Percentiles rank a stretch among this genome's conserved stretches.
Conservation (phyloP, 1,140 invertebrate genomes). For the Drosophila cardini region DNA sequence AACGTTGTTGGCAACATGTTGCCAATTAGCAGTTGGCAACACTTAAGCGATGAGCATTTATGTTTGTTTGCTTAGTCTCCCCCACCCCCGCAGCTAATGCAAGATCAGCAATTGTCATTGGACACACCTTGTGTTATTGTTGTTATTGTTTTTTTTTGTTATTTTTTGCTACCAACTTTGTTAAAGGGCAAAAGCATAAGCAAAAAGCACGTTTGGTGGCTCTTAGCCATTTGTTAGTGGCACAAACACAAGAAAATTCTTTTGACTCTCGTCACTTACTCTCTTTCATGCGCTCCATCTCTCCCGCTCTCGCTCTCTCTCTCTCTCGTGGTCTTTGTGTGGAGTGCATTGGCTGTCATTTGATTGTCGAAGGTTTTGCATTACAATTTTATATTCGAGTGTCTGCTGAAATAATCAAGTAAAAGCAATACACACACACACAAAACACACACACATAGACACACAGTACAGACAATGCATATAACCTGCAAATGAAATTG, state of each 20-base stretch:
- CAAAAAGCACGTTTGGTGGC: constrained; percentile 60
- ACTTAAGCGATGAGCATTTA: constrained; percentile 30
- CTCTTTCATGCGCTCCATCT: background rate
- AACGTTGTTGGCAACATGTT: constrained; percentile 21
- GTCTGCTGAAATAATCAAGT: constrained; percentile 54
- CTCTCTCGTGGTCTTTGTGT: background rate
- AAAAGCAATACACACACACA: constrained; percentile 51
- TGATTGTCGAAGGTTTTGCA: constrained; percentile 79
- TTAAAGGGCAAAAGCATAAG: constrained; percentile 49
- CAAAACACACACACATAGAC: constrained; percentile 2
- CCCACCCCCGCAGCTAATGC: background rate
- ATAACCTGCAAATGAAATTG: constrained; percentile 59
- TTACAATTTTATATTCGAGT: constrained; percentile 69
- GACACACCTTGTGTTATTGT: constrained; percentile 50
- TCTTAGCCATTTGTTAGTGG: too few relatives aligned
- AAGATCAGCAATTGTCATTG: constrained; percentile 40
- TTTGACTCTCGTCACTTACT: constrained; percentile 40
- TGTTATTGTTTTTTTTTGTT: constrained; percentile 41
- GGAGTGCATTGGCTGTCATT: constrained; percentile 70
- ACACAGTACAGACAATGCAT: background rate
- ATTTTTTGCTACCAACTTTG: constrained; percentile 45
- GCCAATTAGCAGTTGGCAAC: constrained; percentile 31
- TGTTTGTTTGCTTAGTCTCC: constrained; percentile 12
- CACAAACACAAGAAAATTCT: constrained; percentile 75
- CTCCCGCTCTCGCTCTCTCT: background rate